Percentiles rank a stretch among this genome's conserved stretches.
Evolutionary conservation across 2,888 invertebrate species (phyloP).

Genomic region (Dendrolimus pini): DNA sequence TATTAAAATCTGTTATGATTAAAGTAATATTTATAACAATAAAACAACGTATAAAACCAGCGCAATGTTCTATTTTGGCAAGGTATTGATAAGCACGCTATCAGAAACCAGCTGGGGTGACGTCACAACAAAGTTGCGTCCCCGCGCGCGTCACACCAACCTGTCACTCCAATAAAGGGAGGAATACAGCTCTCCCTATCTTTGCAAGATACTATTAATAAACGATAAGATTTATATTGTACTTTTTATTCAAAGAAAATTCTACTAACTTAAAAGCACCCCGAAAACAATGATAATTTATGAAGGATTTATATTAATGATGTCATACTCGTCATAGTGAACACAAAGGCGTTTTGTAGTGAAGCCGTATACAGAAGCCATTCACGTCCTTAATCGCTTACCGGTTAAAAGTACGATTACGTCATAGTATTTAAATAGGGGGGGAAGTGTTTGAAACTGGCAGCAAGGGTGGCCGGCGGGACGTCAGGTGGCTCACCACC

Average conservation of each 20-base stretch:
- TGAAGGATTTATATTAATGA: not conserved
- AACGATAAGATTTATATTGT: too few species aligned
- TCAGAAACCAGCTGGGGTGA: conserved; percentile 50
- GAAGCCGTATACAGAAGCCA: not conserved
- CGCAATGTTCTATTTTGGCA: conserved; percentile 3
- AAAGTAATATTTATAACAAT: not conserved
- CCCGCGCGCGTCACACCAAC: conserved; percentile 44
- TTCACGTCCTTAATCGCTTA: conserved; percentile 26
- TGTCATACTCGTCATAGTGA: conserved; percentile 7
- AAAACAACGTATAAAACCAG: not conserved
- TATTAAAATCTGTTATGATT: conserved; percentile 9
- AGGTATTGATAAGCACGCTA: conserved; percentile 37
- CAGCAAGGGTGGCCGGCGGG: conserved; percentile 36
- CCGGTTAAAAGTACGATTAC: conserved; percentile 47
- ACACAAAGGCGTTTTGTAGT: conserved; percentile 15
- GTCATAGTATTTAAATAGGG: conserved; percentile 63
- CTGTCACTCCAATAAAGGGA: too few species aligned
- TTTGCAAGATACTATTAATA: too few species aligned
- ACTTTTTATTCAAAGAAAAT: too few species aligned
- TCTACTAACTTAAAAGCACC: too few species aligned
- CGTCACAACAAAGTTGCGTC: conserved; percentile 46
- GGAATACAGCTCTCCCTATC: too few species aligned
- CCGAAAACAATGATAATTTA: too few species aligned
- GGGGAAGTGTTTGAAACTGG: conserved; percentile 33
- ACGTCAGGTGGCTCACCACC: conserved; percentile 34